These are phyloP conservation scores for Drosophila sproati DNA, from an alignment of 1,140 invertebrate species.

Conservation along the genomic window DNA sequence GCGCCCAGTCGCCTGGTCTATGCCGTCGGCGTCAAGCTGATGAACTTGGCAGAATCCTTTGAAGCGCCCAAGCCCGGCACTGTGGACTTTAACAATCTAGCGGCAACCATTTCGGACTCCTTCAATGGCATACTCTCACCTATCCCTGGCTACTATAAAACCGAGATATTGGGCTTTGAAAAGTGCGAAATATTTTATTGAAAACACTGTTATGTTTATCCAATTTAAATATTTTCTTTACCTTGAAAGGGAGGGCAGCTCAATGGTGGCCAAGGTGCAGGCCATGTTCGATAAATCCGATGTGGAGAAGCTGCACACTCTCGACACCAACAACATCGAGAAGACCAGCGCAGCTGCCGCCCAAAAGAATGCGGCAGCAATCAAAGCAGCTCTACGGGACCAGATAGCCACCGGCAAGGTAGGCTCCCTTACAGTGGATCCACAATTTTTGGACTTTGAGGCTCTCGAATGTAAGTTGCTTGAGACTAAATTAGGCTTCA, in stretches of 20 bases:
- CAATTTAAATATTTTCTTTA: neutral
- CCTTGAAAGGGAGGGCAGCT: constrained; percentile 85
- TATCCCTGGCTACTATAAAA: constrained; percentile 90
- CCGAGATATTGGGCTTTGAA: constrained; percentile 89
- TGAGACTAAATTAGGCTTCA: neutral
- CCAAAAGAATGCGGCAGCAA: constrained; percentile 84
- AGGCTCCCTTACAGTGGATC: constrained; percentile 92
- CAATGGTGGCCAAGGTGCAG: constrained; percentile 88
- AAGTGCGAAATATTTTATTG: constrained; percentile 86
- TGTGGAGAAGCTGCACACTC: constrained; percentile 86
- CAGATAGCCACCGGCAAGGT: constrained; percentile 89
- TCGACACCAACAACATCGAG: constrained; percentile 84
- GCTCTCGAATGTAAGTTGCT: constrained; percentile 86
- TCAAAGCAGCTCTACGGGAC: constrained; percentile 88
- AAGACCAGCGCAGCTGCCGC: constrained; percentile 74
- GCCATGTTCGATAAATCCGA: constrained; percentile 88
- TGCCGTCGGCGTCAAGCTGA: constrained; percentile 90
- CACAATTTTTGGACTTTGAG: constrained; percentile 89
- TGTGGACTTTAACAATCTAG: constrained; percentile 90
- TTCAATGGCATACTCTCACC: constrained; percentile 88
- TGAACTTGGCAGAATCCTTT: constrained; percentile 91
- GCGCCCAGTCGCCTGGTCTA: constrained; percentile 88
- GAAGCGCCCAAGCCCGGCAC: constrained; percentile 88
- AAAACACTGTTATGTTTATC: no score
- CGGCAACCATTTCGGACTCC: constrained; percentile 88